Conservation (phyloP, 2,797 vertebrate genomes). For the Morus bassanus region DNA sequence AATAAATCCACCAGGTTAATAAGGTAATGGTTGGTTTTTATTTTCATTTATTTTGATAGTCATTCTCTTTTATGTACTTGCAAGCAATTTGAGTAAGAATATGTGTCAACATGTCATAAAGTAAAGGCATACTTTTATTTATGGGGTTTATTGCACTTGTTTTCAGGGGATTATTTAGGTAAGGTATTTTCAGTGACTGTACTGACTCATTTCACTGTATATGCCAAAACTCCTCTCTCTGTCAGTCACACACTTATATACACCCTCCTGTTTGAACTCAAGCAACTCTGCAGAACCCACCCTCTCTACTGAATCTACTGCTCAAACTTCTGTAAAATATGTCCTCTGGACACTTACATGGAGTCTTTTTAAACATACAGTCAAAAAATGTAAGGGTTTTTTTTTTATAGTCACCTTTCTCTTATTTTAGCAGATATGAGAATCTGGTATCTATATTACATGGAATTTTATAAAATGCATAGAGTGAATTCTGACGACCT, state of each 20-base stretch:
- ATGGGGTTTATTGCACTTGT: neutral
- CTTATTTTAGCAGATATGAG: neutral
- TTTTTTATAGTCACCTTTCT: neutral
- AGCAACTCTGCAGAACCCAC: neutral
- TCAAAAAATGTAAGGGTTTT: neutral
- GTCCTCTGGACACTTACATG: neutral
- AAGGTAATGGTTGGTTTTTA: neutral
- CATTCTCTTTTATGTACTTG: neutral
- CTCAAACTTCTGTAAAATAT: neutral
- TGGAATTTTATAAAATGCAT: neutral
- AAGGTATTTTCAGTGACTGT: neutral
- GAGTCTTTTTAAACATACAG: neutral
- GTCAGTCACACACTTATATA: neutral
- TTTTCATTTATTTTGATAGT: neutral
- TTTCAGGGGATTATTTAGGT: neutral
- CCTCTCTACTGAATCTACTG: neutral
- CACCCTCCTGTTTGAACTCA: neutral
- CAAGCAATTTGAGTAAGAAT: neutral
- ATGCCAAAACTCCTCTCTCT: neutral
- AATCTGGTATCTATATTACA: neutral
- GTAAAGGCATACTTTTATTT: neutral
- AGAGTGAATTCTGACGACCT: neutral
- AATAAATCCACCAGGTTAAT: neutral
- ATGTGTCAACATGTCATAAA: neutral
- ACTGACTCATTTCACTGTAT: neutral